Percentiles rank a stretch among this genome's conserved stretches.
phyloP scores from a whole-genome alignment of 2,888 invertebrate genomes.

The Mythimna vitellina region DNA sequence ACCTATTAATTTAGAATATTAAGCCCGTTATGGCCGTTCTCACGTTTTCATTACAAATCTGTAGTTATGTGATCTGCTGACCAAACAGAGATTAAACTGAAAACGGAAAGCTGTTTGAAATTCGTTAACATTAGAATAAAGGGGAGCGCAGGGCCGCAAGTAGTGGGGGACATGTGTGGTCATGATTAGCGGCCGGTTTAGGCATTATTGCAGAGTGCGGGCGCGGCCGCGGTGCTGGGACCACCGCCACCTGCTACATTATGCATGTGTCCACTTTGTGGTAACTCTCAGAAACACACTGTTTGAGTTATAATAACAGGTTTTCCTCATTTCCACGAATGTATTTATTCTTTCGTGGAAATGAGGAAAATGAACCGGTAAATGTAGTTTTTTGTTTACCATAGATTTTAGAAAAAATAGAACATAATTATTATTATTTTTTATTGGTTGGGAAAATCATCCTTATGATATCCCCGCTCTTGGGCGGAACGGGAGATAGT shows the following conservation, averaged over 20 bases:
- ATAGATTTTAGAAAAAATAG: no score
- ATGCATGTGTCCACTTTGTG: constrained; percentile 56
- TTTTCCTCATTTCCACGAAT: background rate
- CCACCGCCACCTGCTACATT: constrained; percentile 57
- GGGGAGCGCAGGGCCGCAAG: constrained; percentile 16
- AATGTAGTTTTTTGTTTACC: no score
- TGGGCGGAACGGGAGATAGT: no score
- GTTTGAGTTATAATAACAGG: constrained; percentile 29
- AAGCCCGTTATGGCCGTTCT: constrained; percentile 2
- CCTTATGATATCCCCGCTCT: no score
- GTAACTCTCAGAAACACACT: constrained; percentile 29
- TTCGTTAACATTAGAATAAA: constrained; percentile 14
- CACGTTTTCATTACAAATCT: constrained; percentile 23
- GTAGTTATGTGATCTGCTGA: constrained; percentile 14
- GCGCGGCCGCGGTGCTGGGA: constrained; percentile 17
- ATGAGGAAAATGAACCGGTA: constrained; percentile 2
- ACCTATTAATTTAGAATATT: constrained; percentile 14
- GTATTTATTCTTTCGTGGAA: background rate
- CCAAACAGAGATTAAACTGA: constrained; percentile 28
- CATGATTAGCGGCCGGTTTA: constrained; percentile 45
- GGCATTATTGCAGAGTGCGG: constrained; percentile 38
- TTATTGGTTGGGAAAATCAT: no score
- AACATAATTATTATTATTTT: no score
- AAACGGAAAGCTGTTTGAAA: background rate
- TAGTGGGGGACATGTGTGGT: constrained; percentile 16